Conservation (phyloP, 2,113 vertebrate genomes). For the Columba janthina region DNA sequence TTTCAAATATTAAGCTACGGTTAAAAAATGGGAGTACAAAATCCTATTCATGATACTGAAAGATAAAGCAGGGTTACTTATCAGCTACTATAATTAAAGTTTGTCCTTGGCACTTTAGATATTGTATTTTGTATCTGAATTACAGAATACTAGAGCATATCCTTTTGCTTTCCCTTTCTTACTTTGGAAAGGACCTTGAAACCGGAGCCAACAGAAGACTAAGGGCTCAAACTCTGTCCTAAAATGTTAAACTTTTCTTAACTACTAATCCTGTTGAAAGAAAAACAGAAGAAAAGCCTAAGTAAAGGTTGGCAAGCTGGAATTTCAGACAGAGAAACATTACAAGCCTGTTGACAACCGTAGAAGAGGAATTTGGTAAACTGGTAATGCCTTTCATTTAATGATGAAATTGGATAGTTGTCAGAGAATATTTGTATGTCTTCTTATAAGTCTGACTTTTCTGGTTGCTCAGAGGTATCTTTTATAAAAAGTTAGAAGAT, state of each 20-base stretch:
- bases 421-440: not conserved
- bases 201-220: not conserved
- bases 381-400: not conserved
- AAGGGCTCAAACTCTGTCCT: not conserved
- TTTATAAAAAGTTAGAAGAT: not conserved
- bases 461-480: not conserved
- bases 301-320: not conserved
- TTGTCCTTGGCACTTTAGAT: not conserved
- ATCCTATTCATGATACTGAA: not conserved
- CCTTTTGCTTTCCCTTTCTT: not conserved
- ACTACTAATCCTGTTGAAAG: not conserved
- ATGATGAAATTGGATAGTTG: not conserved
- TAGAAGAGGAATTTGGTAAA: not conserved
- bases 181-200: not conserved
- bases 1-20: not conserved
- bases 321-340: not conserved
- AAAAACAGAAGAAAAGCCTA: not conserved
- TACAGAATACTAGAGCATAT: not conserved
- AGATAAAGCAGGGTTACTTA: not conserved
- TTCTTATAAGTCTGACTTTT: not conserved
- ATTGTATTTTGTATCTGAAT: not conserved
- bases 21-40: not conserved
- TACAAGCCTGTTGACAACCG: not conserved
- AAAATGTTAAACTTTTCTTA: not conserved
- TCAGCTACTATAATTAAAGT: not conserved